Percentiles rank a stretch among this genome's conserved stretches.
Evolutionary conservation across 2,888 invertebrate genomes (phyloP).

Genomic region (Leptopilina drosophilae): DNA sequence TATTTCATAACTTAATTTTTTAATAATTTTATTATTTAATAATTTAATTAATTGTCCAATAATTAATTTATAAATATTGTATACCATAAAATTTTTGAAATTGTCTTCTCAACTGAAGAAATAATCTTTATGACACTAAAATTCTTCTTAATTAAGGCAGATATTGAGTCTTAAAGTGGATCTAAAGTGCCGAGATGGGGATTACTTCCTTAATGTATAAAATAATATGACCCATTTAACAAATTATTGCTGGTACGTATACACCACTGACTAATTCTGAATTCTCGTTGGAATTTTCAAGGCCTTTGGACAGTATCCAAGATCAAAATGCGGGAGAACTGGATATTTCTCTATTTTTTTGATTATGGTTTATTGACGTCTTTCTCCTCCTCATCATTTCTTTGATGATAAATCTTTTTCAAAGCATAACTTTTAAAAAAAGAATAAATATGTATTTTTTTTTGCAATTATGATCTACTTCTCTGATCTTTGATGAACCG

Average conservation of each 20-base stretch:
- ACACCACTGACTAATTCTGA: constrained; percentile 22
- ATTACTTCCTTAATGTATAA: constrained; percentile 43
- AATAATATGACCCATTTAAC: constrained; percentile 50
- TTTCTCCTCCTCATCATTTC: neutral
- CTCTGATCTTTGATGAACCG: neutral
- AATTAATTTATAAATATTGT: too few species aligned
- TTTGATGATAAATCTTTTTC: too few species aligned
- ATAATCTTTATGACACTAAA: neutral
- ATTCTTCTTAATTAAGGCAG: neutral
- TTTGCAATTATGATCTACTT: too few species aligned
- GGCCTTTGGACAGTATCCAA: constrained; percentile 49
- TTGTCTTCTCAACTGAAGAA: neutral
- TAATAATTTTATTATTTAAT: too few species aligned
- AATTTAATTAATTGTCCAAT: too few species aligned
- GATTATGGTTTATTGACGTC: neutral
- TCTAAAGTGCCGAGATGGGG: constrained; percentile 14
- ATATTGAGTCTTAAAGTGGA: constrained; percentile 28
- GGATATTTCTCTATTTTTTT: neutral
- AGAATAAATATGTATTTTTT: too few species aligned
- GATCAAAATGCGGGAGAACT: constrained; percentile 33
- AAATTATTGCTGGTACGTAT: constrained; percentile 33
- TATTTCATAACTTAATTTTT: too few species aligned
- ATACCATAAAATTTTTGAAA: too few species aligned
- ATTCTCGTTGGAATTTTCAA: constrained; percentile 35
- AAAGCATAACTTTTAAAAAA: too few species aligned